These are phyloP conservation scores for Syrphus vitripennis DNA, from an alignment of 2,888 invertebrate species.

Conservation along the genomic window DNA sequence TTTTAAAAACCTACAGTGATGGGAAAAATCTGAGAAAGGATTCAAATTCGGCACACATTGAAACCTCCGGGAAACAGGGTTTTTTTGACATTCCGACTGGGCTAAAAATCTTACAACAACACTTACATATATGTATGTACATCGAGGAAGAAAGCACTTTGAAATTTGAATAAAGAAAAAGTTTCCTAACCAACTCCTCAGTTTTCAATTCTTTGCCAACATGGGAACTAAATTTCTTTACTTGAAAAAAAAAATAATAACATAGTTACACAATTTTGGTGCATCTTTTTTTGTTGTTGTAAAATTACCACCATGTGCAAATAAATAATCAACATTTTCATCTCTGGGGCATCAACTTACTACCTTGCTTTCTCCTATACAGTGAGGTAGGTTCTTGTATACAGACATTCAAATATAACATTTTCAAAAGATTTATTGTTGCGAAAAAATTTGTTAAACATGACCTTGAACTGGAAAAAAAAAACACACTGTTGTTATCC, in stretches of 20 bases:
- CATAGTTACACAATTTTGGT: too few relatives aligned
- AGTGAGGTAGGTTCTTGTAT: neutral
- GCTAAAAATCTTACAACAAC: too few relatives aligned
- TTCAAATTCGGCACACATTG: too few relatives aligned
- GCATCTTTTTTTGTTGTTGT: too few relatives aligned
- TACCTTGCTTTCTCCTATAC: neutral
- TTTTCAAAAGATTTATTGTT: slow-evolving; percentile 33
- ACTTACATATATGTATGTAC: too few relatives aligned
- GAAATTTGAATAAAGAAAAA: slow-evolving; percentile 45
- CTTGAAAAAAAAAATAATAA: too few relatives aligned
- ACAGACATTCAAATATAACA: neutral
- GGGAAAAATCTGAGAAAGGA: too few relatives aligned
- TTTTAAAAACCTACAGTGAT: too few relatives aligned
- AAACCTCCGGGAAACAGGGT: too few relatives aligned
- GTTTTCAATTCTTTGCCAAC: neutral
- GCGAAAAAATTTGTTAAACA: neutral
- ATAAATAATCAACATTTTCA: slow-evolving; percentile 4
- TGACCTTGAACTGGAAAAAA: slow-evolving; percentile 26
- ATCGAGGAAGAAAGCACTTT: neutral
- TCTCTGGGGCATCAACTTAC: neutral
- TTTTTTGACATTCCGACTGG: too few relatives aligned
- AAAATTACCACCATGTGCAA: neutral
- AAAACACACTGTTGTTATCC: neutral
- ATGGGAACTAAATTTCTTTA: neutral
- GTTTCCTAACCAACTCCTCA: slow-evolving; percentile 43